Evolutionary conservation across 2,797 vertebrate genomes (phyloP), one percentile per base, ranked within the genome.

Genomic region (Myotis findleyi): DNA sequence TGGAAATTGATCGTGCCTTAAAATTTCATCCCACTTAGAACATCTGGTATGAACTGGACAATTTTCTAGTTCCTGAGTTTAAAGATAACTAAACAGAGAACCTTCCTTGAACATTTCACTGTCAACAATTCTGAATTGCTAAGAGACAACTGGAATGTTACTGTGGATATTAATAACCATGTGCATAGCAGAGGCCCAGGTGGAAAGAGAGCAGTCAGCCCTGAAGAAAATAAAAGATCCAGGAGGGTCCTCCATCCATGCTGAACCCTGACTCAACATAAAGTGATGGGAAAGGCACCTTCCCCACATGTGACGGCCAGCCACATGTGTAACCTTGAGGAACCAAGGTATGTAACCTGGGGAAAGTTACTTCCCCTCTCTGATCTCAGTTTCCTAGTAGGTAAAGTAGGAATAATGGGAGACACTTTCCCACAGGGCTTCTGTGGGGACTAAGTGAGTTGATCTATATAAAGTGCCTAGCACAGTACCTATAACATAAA

Each of bases 1-100:
- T 38, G 66, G 38, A 94, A 95, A 84, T 6, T 59, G 11, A 72
- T 89, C 73, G 62, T 82, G 93, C 73, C 13, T 75, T 76, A 88
- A 94, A 79, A 68, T 75, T 87, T 68, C 20, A 75, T 62, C 2
- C n/a, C 7, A 75, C 25, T 95, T 47, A 79, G 64, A 93, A 89
- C 5, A 77, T 92, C 57, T 87, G 18, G 4, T 51, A 66, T 68
- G 10, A 94, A 80, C 13, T 80, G 33, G 30, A 90, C 10, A 4
- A 3, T 51, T 91, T 93, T 81, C 55, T 77, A 90, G 55, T 10
- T 71, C 16, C 30, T 44, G 5, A 38, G 30, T 12, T 72, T 75
- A 83, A 23, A 73, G 13, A 84, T 0, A 18, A 81, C 27, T 53
- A 83, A 64, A 84, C 6, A 72, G 25, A 66, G 51, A 90, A 5